Evolutionary conservation across 2,888 invertebrate genomes (phyloP).

Genomic region (Hydraecia micacea): DNA sequence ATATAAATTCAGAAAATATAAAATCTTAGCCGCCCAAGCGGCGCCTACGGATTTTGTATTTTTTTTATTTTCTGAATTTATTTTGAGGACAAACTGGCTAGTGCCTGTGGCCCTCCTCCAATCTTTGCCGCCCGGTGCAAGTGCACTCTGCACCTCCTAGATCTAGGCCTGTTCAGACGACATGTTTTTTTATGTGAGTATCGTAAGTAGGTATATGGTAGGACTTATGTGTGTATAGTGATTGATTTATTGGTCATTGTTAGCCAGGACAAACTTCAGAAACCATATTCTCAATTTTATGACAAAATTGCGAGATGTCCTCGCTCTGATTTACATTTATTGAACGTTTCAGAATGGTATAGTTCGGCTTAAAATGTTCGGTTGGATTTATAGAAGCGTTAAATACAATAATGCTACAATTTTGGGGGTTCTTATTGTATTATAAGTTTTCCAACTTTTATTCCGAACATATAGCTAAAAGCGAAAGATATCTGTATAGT

Average conservation of each 20-base stretch:
- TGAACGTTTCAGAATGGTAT: neutral
- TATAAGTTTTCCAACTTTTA: neutral
- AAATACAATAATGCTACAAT: neutral
- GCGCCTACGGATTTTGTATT: neutral
- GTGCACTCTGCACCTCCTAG: neutral
- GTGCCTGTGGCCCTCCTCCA: neutral
- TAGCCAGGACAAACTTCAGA: constrained; percentile 12
- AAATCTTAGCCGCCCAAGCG: no score
- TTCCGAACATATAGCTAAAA: neutral
- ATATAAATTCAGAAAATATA: no score
- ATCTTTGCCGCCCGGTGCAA: neutral
- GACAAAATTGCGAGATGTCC: neutral
- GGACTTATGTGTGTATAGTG: neutral
- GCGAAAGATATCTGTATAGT: no score
- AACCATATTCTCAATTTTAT: neutral
- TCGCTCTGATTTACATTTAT: neutral
- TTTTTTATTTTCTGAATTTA: neutral
- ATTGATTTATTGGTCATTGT: constrained; percentile 39
- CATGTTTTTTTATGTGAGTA: neutral
- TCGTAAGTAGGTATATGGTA: neutral
- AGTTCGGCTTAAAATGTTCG: neutral
- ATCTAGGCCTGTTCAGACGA: neutral
- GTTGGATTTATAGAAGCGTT: neutral
- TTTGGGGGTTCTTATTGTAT: neutral
- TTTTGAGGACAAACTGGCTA: neutral